Percentiles rank a stretch among this genome's conserved stretches.
Evolutionary conservation across 2,113 vertebrate species (phyloP).

Genomic region (Silurus meridionalis): DNA sequence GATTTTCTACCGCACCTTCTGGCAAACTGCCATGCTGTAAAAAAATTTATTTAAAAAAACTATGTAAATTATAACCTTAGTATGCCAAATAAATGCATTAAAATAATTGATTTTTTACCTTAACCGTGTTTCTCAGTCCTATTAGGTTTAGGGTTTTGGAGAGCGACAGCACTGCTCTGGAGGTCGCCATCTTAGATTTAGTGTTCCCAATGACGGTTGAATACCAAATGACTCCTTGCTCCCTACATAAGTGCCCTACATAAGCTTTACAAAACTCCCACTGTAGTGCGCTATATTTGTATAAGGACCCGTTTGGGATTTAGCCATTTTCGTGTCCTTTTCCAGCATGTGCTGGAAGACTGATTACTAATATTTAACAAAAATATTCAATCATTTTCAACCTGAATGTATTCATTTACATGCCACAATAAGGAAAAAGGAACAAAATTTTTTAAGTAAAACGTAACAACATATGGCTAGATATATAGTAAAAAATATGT

Average conservation of each 20-base stretch:
- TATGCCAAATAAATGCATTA: neutral
- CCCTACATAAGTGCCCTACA: neutral
- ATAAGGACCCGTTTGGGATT: neutral
- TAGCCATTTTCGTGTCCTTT: neutral
- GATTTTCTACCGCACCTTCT: neutral
- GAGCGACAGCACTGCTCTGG: constrained; percentile 59
- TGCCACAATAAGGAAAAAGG: neutral
- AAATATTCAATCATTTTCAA: neutral
- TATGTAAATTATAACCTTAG: neutral
- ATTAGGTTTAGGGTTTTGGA: constrained; percentile 64
- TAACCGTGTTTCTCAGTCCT: constrained; percentile 59
- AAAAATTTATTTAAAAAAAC: neutral
- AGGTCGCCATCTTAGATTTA: constrained; percentile 68
- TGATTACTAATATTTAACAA: neutral
- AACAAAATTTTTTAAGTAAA: neutral
- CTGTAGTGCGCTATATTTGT: neutral
- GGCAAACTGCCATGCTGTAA: neutral
- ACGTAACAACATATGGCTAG: neutral
- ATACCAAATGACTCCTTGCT: neutral
- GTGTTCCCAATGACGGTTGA: neutral
- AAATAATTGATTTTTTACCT: constrained; percentile 61
- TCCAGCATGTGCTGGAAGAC: neutral
- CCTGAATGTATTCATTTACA: no score
- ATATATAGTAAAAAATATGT: neutral
- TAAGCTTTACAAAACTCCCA: neutral